Evolutionary conservation across 2,113 vertebrate species (phyloP).

Genomic region (Melanostigma gelatinosum): DNA sequence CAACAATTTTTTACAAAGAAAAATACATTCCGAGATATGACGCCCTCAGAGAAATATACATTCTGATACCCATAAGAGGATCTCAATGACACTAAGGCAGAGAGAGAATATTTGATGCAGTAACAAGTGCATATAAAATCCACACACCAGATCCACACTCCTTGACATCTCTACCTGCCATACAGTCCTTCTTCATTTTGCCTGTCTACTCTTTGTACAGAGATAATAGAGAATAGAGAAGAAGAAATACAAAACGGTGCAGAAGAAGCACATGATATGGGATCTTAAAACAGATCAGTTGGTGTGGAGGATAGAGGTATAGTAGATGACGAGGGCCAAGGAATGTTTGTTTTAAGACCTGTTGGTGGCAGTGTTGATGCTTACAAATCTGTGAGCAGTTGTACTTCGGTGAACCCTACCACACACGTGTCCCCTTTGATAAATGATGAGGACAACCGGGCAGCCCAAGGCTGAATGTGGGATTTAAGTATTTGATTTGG

Average conservation of each 20-base stretch:
- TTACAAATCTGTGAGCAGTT: constrained; percentile 29
- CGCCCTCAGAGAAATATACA: not conserved
- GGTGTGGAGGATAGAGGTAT: not conserved
- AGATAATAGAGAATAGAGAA: not conserved
- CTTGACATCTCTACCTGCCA: not conserved
- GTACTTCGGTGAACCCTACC: constrained; percentile 28
- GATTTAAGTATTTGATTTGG: constrained; percentile 58
- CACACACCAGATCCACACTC: not conserved
- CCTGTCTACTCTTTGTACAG: not conserved
- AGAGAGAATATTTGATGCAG: constrained; percentile 28
- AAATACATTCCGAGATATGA: not conserved
- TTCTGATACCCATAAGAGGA: not conserved
- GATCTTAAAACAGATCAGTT: not conserved
- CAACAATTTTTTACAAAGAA: not conserved
- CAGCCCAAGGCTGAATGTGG: constrained; percentile 41
- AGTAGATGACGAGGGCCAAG: not conserved
- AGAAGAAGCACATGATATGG: not conserved
- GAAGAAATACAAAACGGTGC: not conserved
- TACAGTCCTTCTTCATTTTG: not conserved
- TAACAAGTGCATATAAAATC: not conserved
- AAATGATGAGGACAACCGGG: constrained; percentile 55
- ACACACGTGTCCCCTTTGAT: constrained; percentile 45
- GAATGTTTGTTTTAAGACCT: constrained; percentile 18
- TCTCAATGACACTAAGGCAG: not conserved
- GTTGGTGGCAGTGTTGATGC: constrained; percentile 74